Evolutionary conservation across 53 echinoderm and acorn worm species (phyloP), one percentile per base, ranked within the genome.

Genomic region (Luidia sarsii): DNA sequence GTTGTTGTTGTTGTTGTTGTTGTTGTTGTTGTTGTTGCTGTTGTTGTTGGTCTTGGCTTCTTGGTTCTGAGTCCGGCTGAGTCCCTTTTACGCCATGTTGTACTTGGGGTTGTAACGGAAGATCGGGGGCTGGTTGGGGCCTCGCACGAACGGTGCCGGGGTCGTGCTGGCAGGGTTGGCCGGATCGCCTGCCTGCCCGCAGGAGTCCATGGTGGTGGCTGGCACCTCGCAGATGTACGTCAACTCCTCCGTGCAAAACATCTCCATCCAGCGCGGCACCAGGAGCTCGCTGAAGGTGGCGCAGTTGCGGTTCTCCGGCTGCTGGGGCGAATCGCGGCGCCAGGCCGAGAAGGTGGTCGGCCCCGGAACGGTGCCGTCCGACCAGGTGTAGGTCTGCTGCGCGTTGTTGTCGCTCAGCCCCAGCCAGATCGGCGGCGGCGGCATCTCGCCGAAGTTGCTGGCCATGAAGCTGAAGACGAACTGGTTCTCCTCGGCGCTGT

Each of bases 321-420:
- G 77, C 19, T 16, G n/a, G 4, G 77, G 77, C n/a, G 31, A 24
- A 48, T 77, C 48, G 6, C 15, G 28, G 4, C 25, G 46, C 77
- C 77, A 88, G n/a, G 88, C 88, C 0, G 75, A 32, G 64, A 69
- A 88, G 23, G 74, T 60, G 53, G 32, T 51, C 1, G 75, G 68
- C 22, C 38, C 68, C 5, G 70, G 82, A 0, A 33, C 24, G 10
- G 88, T 75, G 16, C 88, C 88, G 68, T 88, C 82, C 19, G 75
- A 72, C 88, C 88, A 88, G 20, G 24, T 30, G 52, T 60, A 77
- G 20, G 3, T 6, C n/a, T 48, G 15, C 0, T 62, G 21, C 8
- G 82, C 79, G 51, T 81, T 64, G 29, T 3, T 30, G 50, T 82
- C 80, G 45, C 77, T 75, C 41, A 88, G 83, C 46, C 88, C 88